Percentiles rank a stretch among this genome's conserved stretches.
Conservation (phyloP, 2,113 vertebrate genomes). For the Chinchilla lanigera region DNA sequence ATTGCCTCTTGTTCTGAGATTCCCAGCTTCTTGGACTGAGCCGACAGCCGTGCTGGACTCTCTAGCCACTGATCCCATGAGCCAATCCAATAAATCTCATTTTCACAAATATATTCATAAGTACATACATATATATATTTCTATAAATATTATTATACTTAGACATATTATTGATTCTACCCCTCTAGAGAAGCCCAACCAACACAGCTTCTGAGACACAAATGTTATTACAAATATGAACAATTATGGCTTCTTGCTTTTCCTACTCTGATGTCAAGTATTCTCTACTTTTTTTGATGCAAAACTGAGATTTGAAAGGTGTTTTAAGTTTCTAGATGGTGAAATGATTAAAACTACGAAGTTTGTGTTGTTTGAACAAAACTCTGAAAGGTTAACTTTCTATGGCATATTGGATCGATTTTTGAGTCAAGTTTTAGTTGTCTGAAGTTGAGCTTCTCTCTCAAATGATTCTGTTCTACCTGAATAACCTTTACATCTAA, state of each 20-base stretch:
- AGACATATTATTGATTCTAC: background rate
- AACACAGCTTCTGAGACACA: background rate
- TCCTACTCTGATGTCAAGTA: background rate
- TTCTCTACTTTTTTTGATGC: background rate
- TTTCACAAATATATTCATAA: background rate
- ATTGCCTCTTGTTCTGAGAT: background rate
- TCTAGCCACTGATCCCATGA: background rate
- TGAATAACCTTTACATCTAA: constrained; percentile 19
- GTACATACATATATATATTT: background rate
- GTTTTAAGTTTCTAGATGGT: background rate
- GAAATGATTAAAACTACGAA: constrained; percentile 15
- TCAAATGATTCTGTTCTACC: background rate
- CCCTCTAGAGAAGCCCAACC: background rate
- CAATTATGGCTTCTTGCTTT: background rate
- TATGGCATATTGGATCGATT: background rate
- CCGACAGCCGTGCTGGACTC: background rate
- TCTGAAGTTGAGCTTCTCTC: constrained; percentile 30
- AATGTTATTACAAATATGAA: background rate
- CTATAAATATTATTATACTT: background rate
- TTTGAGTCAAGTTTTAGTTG: constrained; percentile 27
- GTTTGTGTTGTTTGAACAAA: background rate
- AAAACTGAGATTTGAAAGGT: background rate
- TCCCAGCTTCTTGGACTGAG: background rate
- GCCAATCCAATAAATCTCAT: background rate
- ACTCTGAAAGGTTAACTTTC: background rate